Evolutionary conservation across 1,140 invertebrate genomes (phyloP).

Genomic region (Pseudomyrmex gracilis): DNA sequence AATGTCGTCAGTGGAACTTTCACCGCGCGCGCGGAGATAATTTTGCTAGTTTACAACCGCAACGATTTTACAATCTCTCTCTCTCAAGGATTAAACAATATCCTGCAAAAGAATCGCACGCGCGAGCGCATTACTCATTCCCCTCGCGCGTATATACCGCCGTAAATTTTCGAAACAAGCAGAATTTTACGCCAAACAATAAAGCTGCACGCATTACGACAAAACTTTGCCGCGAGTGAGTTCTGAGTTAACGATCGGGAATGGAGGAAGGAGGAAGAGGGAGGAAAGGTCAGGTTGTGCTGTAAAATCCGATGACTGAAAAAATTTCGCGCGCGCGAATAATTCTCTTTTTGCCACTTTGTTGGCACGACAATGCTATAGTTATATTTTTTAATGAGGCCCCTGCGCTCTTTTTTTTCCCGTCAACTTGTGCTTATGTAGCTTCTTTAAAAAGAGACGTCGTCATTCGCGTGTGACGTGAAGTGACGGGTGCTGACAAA

Average conservation of each 20-base stretch:
- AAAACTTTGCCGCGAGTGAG: background rate
- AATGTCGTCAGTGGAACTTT: too few species aligned
- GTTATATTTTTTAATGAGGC: constrained; percentile 21
- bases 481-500: constrained; percentile 18
- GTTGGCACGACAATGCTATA: background rate
- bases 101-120: background rate
- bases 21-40: background rate
- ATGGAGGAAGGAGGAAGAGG: background rate
- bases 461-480: background rate
- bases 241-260: constrained; percentile 32
- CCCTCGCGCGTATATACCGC: too few species aligned
- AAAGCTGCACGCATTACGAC: constrained; percentile 1
- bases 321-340: background rate
- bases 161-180: constrained; percentile 32
- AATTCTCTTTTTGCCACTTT: background rate
- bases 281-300: background rate
- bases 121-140: background rate
- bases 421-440: background rate
- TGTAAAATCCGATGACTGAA: constrained; percentile 5
- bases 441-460: constrained; percentile 7
- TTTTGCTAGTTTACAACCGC: background rate
- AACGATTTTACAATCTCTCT: constrained; percentile 30
- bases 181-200: constrained; percentile 6
- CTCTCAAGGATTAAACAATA: constrained; percentile 16
- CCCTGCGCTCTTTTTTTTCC: background rate